phyloP scores from a whole-genome alignment of 2,888 invertebrate genomes.

The Dasypolia templi region DNA sequence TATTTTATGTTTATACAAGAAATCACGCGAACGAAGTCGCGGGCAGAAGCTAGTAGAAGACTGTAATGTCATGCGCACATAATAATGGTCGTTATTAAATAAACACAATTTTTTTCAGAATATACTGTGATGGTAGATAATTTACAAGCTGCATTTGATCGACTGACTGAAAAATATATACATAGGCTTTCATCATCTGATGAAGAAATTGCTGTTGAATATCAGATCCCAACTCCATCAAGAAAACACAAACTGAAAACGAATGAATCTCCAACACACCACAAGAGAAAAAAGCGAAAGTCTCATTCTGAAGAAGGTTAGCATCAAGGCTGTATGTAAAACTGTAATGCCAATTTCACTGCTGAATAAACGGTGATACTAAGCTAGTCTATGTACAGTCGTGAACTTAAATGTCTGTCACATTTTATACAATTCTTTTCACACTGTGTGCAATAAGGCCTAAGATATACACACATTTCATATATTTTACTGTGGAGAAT shows the following conservation, averaged over 20 bases:
- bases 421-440: not conserved
- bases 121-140: constrained; percentile 97
- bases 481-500: not conserved
- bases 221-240: constrained; percentile 88
- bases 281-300: constrained; percentile 85
- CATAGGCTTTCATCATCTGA: constrained; percentile 95
- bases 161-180: constrained; percentile 95
- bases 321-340: constrained; percentile 4
- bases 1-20: constrained; percentile 4
- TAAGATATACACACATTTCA: not conserved
- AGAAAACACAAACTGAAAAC: constrained; percentile 85
- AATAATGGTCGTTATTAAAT: not conserved
- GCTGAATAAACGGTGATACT: not conserved
- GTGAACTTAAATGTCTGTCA: not conserved
- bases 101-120: constrained; percentile 88
- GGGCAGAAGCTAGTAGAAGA: no score
- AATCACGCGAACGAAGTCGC: not conserved
- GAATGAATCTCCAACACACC: constrained; percentile 81
- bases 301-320: constrained; percentile 77
- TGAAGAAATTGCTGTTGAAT: constrained; percentile 93
- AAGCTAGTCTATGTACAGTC: not conserved
- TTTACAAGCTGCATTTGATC: constrained; percentile 94
- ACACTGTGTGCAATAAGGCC: not conserved
- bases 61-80: not conserved
- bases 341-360: not conserved